A percentile compares a stretch with the other conserved stretches of the same genome.
Conservation (phyloP, 2,113 vertebrate species). For the Microcebus ravelobensis region DNA sequence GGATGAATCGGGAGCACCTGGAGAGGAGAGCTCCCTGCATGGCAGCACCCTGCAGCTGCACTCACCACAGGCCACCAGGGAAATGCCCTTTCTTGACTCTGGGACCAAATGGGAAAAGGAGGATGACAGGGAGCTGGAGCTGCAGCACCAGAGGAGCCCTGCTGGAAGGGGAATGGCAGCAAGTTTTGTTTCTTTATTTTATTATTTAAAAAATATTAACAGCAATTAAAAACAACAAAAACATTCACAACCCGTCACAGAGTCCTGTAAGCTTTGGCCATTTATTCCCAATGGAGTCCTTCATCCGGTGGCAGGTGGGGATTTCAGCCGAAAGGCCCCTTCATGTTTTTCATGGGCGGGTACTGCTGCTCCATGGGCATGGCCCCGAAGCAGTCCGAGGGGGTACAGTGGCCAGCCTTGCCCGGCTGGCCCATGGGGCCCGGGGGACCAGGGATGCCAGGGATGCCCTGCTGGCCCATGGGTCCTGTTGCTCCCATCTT, state of each 20-base stretch:
- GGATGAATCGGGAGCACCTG: neutral
- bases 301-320: neutral
- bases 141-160: constrained; percentile 60
- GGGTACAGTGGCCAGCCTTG: constrained; percentile 93
- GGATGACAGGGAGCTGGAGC: neutral
- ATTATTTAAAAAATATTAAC: constrained; percentile 84
- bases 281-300: constrained; percentile 66
- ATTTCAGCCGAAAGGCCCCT: constrained; percentile 91
- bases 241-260: constrained; percentile 73
- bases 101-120: neutral
- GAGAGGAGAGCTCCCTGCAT: neutral
- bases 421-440: constrained; percentile 90
- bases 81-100: neutral
- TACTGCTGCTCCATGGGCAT: constrained; percentile 90
- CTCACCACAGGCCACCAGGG: neutral
- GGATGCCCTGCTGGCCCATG: constrained; percentile 96
- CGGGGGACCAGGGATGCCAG: constrained; percentile 92
- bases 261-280: constrained; percentile 54
- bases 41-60: neutral
- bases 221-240: constrained; percentile 69
- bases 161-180: constrained; percentile 30
- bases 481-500: constrained; percentile 94
- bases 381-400: constrained; percentile 91
- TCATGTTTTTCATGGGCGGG: constrained; percentile 92
- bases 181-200: constrained; percentile 62